phyloP scores from a whole-genome alignment of 2,113 vertebrate species.

The Microcebus lehilahytsara region DNA sequence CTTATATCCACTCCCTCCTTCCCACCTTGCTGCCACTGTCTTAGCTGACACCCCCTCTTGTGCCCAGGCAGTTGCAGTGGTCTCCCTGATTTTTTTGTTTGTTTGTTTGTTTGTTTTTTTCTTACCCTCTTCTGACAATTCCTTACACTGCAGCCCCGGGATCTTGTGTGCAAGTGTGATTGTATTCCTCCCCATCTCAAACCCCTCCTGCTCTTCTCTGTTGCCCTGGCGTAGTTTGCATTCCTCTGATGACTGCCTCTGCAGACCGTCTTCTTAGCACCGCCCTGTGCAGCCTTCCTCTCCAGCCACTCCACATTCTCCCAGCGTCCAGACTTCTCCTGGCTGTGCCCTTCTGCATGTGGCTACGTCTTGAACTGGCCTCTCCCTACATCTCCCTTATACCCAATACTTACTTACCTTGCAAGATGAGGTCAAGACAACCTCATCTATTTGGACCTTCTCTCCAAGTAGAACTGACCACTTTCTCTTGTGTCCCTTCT shows the following conservation, averaged over 20 bases:
- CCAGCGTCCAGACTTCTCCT: not conserved
- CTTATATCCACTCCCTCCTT: not conserved
- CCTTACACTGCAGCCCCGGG: not conserved
- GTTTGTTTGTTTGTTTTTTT: no score
- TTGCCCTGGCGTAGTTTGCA: not conserved
- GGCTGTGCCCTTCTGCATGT: not conserved
- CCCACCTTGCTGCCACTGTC: not conserved
- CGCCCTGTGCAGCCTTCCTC: rapidly evolving
- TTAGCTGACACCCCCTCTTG: not conserved
- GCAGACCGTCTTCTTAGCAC: not conserved
- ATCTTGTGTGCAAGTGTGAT: not conserved
- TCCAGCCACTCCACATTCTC: not conserved
- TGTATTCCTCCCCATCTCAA: not conserved
- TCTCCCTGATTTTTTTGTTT: not conserved
- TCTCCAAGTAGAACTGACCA: not conserved
- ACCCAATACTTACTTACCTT: not conserved
- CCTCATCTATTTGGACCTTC: not conserved
- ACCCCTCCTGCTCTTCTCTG: not conserved
- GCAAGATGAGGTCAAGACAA: not conserved
- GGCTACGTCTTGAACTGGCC: not conserved
- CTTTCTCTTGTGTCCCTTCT: not conserved
- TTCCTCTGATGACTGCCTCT: not conserved
- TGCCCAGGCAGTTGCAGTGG: not conserved
- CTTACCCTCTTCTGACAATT: not conserved
- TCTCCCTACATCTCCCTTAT: not conserved